A percentile compares a stretch with the other conserved stretches of the same genome.
Conservation (phyloP, 2,888 invertebrate species). For the Brenthis ino region DNA sequence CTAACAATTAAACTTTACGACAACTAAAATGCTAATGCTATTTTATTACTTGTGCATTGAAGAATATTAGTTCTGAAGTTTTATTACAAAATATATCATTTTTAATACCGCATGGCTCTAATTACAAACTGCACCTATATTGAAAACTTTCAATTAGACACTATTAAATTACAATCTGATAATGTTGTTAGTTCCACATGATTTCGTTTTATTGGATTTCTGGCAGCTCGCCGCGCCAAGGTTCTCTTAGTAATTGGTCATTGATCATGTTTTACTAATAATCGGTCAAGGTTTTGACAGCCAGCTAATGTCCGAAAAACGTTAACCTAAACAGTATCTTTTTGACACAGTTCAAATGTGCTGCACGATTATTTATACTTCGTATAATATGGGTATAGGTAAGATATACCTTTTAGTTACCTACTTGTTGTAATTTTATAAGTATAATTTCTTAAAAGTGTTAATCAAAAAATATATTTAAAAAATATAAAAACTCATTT, state of each 20-base stretch:
- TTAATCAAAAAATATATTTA: too few species aligned
- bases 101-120: too few species aligned
- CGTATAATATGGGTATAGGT: background rate
- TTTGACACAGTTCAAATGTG: background rate
- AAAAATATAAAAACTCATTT: too few species aligned
- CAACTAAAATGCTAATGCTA: too few species aligned
- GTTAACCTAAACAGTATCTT: background rate
- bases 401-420: background rate
- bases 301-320: background rate
- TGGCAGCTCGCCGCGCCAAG: background rate
- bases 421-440: background rate
- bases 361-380: background rate
- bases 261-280: background rate
- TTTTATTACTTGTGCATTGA: too few species aligned
- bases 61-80: too few species aligned
- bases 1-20: too few species aligned
- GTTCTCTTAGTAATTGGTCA: background rate
- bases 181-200: constrained; percentile 1
- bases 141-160: too few species aligned
- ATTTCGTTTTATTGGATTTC: constrained; percentile 2
- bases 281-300: constrained; percentile 10
- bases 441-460: too few species aligned
- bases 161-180: too few species aligned
- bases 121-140: too few species aligned
- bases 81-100: too few species aligned